Conservation (phyloP, 2,888 invertebrate genomes). For the Hypena proboscidalis region DNA sequence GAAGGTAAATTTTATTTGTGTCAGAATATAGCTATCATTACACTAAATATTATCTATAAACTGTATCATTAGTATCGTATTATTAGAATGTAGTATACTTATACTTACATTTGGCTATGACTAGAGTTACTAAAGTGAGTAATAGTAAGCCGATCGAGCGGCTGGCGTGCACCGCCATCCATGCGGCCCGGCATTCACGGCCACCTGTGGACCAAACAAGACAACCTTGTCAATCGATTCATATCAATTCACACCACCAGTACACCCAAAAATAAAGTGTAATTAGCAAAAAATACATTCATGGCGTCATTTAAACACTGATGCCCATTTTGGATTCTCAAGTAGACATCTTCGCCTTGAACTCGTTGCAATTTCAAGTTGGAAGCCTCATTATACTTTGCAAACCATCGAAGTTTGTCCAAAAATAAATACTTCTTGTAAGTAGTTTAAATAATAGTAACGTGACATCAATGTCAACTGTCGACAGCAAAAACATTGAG, state of each 20-base stretch:
- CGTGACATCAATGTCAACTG: too few relatives aligned
- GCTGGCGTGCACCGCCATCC: constrained; percentile 82
- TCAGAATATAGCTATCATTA: constrained; percentile 7
- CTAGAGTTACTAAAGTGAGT: constrained; percentile 63
- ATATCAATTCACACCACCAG: not conserved
- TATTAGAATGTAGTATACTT: not conserved
- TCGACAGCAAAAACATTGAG: too few relatives aligned
- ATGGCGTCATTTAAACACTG: not conserved
- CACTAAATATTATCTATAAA: too few relatives aligned
- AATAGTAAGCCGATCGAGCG: constrained; percentile 76
- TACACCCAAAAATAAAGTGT: not conserved
- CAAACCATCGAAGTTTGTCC: too few relatives aligned
- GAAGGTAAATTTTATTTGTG: too few relatives aligned
- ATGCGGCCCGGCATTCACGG: constrained; percentile 81
- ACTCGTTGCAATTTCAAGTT: too few relatives aligned
- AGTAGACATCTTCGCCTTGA: too few relatives aligned
- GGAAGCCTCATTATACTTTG: too few relatives aligned
- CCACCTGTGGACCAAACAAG: constrained; percentile 57
- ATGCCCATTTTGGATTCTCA: too few relatives aligned
- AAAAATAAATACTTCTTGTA: too few relatives aligned
- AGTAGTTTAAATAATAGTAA: too few relatives aligned
- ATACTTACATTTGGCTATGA: constrained; percentile 77
- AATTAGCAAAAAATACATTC: not conserved
- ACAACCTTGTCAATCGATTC: constrained; percentile 35
- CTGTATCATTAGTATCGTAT: too few relatives aligned